Evolutionary conservation across 2,113 vertebrate species (phyloP), one percentile per base, ranked within the genome.

Genomic region (Acrocephalus arundinaceus): DNA sequence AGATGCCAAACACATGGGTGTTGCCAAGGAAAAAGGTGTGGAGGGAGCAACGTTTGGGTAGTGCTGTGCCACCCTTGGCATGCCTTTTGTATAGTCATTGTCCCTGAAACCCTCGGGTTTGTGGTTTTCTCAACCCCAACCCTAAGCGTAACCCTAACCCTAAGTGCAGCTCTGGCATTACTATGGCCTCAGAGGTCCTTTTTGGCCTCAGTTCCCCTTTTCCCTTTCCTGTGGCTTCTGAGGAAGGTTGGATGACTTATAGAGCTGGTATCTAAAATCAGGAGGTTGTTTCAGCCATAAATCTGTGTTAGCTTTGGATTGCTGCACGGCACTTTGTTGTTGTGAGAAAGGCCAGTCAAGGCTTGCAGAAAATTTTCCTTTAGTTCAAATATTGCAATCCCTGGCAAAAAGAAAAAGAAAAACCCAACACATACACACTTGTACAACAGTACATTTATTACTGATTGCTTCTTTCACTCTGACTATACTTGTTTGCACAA

Each of bases 181-280:
- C 84, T 58, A 72, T 79, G 25, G 20, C 11, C n/a, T 91, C n/a
- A 46, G 66, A 89, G 18, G 6, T 49, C 1, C 15, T 49, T 78
- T 73, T 41, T 31, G 5, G 24, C 41, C 83, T 83, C 45, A 20
- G 8, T 85, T 96, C 51, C 41, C 51, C 24, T 41, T 90, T 94
- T 20, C 25, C 7, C 11, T 41, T 90, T 74, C 52, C 77, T 7
- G 3, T 80, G 87, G 87, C 13, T 96, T 97, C 43, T 35, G 92
- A 84, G 95, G 83, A 41, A 78, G 65, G 8, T 28, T 66, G 45
- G 87, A 59, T 37, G 93, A 96, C 41, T 46, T 97, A 85, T 87
- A 98, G 8, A 98, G 83, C 54, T 54, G 79, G 10, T 96, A 66
- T 35, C 92, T 98, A 78, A 98, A 98, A 90, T 98, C 97, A 2